Evolutionary conservation across 2,888 invertebrate genomes (phyloP).

Genomic region (Malacosoma neustria): DNA sequence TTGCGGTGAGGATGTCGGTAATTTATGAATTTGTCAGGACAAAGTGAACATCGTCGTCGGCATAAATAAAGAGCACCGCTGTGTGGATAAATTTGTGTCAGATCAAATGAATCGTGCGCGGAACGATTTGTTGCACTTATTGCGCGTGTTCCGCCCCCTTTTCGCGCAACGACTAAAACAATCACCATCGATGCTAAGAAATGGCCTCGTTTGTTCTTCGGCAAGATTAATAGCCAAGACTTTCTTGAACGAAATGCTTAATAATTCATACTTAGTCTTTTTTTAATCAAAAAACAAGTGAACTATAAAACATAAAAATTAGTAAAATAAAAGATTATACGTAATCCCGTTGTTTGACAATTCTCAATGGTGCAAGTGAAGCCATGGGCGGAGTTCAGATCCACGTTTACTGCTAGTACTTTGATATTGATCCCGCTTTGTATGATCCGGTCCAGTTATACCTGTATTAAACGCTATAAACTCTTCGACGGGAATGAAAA

Average conservation of each 20-base stretch:
- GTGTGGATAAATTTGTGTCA: conserved; percentile 72
- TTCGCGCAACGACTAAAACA: conserved; percentile 26
- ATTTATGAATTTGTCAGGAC: conserved; percentile 75
- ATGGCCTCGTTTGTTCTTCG: conserved; percentile 33
- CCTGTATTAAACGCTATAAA: background rate
- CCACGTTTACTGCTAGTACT: no score
- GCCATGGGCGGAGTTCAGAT: no score
- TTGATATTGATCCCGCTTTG: no score
- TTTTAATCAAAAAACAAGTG: no score
- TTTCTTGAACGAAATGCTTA: conserved; percentile 15
- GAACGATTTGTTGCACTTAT: conserved; percentile 63
- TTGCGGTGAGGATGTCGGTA: conserved; percentile 67
- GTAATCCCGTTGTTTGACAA: no score
- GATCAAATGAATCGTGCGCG: conserved; percentile 69
- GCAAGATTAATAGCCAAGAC: conserved; percentile 28
- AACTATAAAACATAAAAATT: no score
- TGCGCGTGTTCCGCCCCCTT: conserved; percentile 32
- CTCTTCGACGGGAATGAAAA: background rate
- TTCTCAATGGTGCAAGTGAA: no score
- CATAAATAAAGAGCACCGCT: conserved; percentile 63
- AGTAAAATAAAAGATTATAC: no score
- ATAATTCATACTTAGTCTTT: no score
- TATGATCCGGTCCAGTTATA: background rate
- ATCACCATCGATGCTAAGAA: conserved; percentile 25
- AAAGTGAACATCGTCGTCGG: conserved; percentile 62